A percentile compares a stretch with the other conserved stretches of the same genome.
These are phyloP conservation scores for Spheniscus mendiculus DNA, from an alignment of 2,113 vertebrate species.

Conservation along the genomic window DNA sequence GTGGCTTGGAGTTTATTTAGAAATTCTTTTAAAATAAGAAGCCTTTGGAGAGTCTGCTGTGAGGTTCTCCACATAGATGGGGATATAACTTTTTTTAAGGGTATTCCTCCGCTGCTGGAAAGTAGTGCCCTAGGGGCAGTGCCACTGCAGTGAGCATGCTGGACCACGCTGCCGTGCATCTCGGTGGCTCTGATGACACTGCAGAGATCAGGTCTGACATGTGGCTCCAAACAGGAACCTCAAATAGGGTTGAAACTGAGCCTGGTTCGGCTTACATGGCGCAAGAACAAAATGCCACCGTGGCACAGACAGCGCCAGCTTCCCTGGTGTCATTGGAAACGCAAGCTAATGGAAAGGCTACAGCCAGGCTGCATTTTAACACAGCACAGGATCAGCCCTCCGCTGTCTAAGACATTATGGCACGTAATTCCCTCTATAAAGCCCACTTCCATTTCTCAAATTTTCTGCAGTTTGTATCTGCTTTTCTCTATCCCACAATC, in stretches of 20 bases:
- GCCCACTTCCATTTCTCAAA: background rate
- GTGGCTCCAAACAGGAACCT: background rate
- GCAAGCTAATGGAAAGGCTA: background rate
- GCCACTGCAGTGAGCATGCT: background rate
- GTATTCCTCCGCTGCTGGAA: background rate
- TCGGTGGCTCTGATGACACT: background rate
- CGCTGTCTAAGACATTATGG: background rate
- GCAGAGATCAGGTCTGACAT: background rate
- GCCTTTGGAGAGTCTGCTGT: background rate
- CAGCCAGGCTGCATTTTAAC: background rate
- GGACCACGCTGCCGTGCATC: fast-evolving
- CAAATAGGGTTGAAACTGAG: background rate
- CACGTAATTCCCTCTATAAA: background rate
- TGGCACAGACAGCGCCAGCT: background rate
- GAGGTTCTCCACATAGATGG: background rate
- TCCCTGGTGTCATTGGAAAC: background rate
- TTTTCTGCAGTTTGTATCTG: conserved; percentile 49
- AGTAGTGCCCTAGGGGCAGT: background rate
- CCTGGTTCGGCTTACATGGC: background rate
- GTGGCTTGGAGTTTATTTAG: conserved; percentile 46
- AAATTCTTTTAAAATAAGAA: conserved; percentile 45
- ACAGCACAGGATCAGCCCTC: background rate
- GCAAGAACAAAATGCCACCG: background rate
- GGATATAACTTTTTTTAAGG: background rate
- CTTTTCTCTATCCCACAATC: conserved; percentile 33